A percentile compares a stretch with the other conserved stretches of the same genome.
Evolutionary conservation across 2,113 vertebrate species (phyloP).

Genomic region (Passer montanus): DNA sequence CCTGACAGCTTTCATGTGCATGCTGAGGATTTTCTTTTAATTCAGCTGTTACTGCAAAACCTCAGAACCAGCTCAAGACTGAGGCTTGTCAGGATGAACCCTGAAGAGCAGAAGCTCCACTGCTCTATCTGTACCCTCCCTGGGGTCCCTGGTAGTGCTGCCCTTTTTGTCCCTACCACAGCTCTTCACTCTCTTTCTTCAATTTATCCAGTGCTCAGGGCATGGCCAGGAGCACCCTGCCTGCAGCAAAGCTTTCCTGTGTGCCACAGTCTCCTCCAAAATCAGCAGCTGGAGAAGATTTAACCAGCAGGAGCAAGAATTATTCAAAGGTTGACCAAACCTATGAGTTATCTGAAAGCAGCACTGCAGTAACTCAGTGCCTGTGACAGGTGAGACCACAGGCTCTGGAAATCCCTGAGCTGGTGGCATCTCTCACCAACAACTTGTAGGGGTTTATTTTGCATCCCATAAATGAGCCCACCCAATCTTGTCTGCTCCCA

Average conservation of each 20-base stretch:
- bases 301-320: not conserved
- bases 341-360: not conserved
- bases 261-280: not conserved
- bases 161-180: not conserved
- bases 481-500: not conserved
- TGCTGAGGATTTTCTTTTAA: not conserved
- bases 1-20: not conserved
- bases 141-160: rapidly evolving
- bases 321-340: not conserved
- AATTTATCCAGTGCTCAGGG: not conserved
- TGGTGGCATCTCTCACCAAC: not conserved
- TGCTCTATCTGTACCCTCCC: rapidly evolving
- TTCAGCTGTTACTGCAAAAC: not conserved
- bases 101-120: not conserved
- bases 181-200: not conserved
- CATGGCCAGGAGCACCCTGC: not conserved
- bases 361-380: not conserved
- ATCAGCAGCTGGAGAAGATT: not conserved
- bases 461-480: not conserved
- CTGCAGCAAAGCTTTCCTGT: not conserved
- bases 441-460: not conserved
- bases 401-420: not conserved
- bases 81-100: not conserved
- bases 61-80: not conserved
- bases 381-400: not conserved